Base-by-base conservation (phyloP, 2,113 vertebrate species). In the Salvelinus alpinus region DNA sequence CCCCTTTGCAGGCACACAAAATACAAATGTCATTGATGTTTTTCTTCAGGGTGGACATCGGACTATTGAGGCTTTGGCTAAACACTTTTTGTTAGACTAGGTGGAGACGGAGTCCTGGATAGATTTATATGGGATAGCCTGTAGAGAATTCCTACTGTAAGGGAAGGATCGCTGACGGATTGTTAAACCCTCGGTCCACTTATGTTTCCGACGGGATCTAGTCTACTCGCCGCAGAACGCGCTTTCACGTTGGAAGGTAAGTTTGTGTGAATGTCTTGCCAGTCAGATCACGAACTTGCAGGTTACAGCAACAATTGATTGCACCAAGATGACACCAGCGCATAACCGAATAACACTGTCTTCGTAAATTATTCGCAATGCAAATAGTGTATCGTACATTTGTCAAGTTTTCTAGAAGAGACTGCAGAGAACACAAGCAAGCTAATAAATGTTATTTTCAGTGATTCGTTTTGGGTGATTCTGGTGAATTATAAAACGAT, bases 261-360 rank as follows among this genome's bases (percentile, higher is more conserved):
- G 87, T 70, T 62, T 48, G 44, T 69, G 62, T 70, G 16, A 54
- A 18, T 54, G 59, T n/a, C 59, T 86, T 86, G 72, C 76, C 77
- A 87, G 85, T 87, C 87, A 77, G 83, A 85, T 85, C 87, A 88
- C 85, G 87, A 84, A 87, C 82, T 85, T 80, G 81, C 74, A 86
- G 78, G 66, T 34, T 80, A 83, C 8, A 70, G 44, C 68, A 81
- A 84, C 74, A 78, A 85, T 78, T 82, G 78, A 80, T 81, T 84
- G 81, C 81, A 84, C 74, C 80, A 87, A 76, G 70, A 83, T 84
- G 75, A 76, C 82, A 82, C 79, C 74, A 78, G 78, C 80, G 71
- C 71, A 71, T 65, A 31, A 29, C 12, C 80, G 71, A 69, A 71
- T 65, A 31, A 29, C 12, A 59, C 64, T 73, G 31, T 31, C 4